These are phyloP conservation scores for Palythoa grandis DNA, from an alignment of 92 coral and sea anemone genomes.

Conservation along the genomic window DNA sequence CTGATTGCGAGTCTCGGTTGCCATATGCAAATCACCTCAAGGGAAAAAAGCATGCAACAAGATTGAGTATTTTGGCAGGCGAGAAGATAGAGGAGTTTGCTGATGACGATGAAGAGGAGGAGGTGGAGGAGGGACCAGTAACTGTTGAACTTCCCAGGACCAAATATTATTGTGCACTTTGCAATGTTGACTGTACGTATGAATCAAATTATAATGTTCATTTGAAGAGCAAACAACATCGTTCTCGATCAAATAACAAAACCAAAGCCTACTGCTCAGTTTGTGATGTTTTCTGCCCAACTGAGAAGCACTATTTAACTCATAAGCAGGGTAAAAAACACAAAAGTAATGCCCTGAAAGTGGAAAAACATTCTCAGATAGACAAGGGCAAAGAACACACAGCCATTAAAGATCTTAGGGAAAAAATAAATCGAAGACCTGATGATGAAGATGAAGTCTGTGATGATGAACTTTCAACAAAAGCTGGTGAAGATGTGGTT, in stretches of 20 bases:
- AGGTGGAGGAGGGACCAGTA: slow-evolving; percentile 38
- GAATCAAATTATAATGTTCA: slow-evolving; percentile 55
- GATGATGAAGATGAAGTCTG: slow-evolving; percentile 30
- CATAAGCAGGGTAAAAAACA: slow-evolving; percentile 43
- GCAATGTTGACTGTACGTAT: slow-evolving; percentile 54
- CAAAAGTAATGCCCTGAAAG: slow-evolving; percentile 30
- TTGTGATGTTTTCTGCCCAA: slow-evolving; percentile 36
- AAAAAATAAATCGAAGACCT: slow-evolving; percentile 50
- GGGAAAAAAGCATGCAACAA: slow-evolving; percentile 47
- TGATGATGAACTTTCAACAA: slow-evolving; percentile 34
- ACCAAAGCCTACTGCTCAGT: slow-evolving; percentile 29
- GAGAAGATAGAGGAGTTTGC: slow-evolving; percentile 41
- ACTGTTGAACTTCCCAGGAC: slow-evolving; percentile 55
- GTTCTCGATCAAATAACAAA: slow-evolving; percentile 18
- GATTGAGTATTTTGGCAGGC: slow-evolving; percentile 30
- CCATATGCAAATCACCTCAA: slow-evolving; percentile 50
- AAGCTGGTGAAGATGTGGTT: slow-evolving; percentile 27
- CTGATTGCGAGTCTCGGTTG: slow-evolving; percentile 43
- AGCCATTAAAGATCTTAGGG: slow-evolving; percentile 55
- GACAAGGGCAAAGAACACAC: slow-evolving; percentile 33
- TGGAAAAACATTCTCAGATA: slow-evolving; percentile 17
- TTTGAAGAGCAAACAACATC: slow-evolving; percentile 52
- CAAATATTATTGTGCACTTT: slow-evolving; percentile 55
- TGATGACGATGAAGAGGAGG: slow-evolving; percentile 37
- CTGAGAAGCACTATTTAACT: slow-evolving; percentile 21